Percentiles rank a stretch among this genome's conserved stretches.
These are phyloP conservation scores for Drosophila borborema DNA, from an alignment of 2,888 invertebrate genomes.

Conservation along the genomic window DNA sequence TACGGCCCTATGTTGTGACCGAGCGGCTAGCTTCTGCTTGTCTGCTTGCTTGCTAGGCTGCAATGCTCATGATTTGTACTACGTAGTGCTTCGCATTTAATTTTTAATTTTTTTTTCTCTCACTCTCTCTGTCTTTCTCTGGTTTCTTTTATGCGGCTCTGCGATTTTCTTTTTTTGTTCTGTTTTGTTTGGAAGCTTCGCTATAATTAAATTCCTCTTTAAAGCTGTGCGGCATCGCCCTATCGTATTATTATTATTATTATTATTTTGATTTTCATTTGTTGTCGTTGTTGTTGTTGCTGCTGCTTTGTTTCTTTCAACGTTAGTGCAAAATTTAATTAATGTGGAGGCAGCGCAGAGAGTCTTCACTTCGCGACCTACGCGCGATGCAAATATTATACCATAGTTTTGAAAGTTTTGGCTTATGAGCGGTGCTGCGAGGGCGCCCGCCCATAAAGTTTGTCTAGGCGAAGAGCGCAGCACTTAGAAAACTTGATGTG, in stretches of 20 bases:
- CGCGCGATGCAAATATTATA: constrained; percentile 22
- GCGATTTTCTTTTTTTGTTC: constrained; percentile 33
- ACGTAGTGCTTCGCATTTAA: constrained; percentile 51
- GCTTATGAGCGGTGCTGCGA: constrained; percentile 4
- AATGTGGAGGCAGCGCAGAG: constrained; percentile 34
- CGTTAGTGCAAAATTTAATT: constrained; percentile 40
- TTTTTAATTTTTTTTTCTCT: constrained; percentile 28
- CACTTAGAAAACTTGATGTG: constrained; percentile 47
- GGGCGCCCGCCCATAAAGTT: constrained; percentile 16
- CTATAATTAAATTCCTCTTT: constrained; percentile 77
- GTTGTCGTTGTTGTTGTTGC: background rate
- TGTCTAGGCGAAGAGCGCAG: constrained; percentile 32
- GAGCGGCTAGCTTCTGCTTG: constrained; percentile 32
- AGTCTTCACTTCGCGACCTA: constrained; percentile 25
- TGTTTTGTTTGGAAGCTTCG: constrained; percentile 39
- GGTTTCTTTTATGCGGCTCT: constrained; percentile 29
- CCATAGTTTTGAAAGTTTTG: constrained; percentile 39
- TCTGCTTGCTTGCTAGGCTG: constrained; percentile 3
- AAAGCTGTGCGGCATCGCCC: constrained; percentile 45
- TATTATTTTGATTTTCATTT: constrained; percentile 10
- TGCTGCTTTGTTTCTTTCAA: constrained; percentile 5
- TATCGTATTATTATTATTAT: constrained; percentile 7
- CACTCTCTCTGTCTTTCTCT: background rate
- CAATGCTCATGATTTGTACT: constrained; percentile 43
- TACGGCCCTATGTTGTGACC: constrained; percentile 19